Percentiles rank a stretch among this genome's conserved stretches.
phyloP scores from a whole-genome alignment of 2,888 invertebrate genomes.

The Leptothorax acervorum region DNA sequence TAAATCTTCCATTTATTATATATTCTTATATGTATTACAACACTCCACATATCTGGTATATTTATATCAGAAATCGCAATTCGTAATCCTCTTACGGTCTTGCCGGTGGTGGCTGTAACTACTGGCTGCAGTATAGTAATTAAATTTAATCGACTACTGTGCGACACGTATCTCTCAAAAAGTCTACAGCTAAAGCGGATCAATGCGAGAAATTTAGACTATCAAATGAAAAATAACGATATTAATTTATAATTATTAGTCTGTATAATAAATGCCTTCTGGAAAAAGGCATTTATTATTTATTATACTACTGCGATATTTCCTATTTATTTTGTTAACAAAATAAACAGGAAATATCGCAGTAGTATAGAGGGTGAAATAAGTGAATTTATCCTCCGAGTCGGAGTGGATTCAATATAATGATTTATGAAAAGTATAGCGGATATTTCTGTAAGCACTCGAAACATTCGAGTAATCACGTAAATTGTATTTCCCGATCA shows the following conservation, averaged over 20 bases:
- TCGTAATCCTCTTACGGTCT: conserved; percentile 4
- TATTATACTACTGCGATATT: no score
- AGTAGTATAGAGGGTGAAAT: background rate
- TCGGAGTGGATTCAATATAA: conserved; percentile 1
- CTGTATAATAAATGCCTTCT: background rate
- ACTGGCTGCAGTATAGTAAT: background rate
- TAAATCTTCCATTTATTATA: background rate
- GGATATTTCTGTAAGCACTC: conserved; percentile 15
- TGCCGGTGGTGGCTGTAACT: background rate
- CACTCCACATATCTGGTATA: background rate
- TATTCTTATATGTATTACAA: background rate
- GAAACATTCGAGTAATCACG: conserved; percentile 24
- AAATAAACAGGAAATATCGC: background rate
- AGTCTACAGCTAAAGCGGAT: background rate
- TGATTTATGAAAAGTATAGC: conserved; percentile 14
- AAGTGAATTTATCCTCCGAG: background rate
- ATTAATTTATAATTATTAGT: background rate
- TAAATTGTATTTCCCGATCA: conserved; percentile 29
- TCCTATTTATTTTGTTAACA: background rate
- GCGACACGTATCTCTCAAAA: background rate
- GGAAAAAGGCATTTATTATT: no score
- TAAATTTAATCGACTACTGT: conserved; percentile 3
- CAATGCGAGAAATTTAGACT: background rate
- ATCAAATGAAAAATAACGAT: background rate
- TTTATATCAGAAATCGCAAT: background rate